Evolutionary conservation across 2,113 vertebrate genomes (phyloP), one percentile per base, ranked within the genome.

Genomic region (Notothenia coriiceps): DNA sequence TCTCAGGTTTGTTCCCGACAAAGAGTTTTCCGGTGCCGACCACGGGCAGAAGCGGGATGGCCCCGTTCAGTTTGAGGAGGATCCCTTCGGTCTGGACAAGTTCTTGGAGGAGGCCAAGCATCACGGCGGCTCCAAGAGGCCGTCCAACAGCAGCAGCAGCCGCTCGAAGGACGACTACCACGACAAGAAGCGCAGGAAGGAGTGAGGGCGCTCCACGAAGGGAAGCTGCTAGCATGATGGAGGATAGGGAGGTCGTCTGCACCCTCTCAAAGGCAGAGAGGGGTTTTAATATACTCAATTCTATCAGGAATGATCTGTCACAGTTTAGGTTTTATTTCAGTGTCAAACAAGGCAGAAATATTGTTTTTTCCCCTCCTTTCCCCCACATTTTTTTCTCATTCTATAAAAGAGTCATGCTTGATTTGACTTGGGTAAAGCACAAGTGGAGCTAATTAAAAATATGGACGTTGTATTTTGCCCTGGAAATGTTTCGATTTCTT

Each of bases 101-200:
- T 99, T 99, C 96, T 97, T 99, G 95, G 97, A 99, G 91, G 97
- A 99, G 91, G 98, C 98, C 44, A 99, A 99, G 92, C 98, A 99
- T 85, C 98, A 99, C 0, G 98, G 98, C 14, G 98, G 97, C 55
- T 98, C 98, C 61, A 99, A 99, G 92, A 95, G 98, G 83, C 97
- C 97, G 0, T 98, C 98, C 0, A 96, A 97, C 47, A 97, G 97
- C 90, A 95, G 96, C 47, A 97, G 97, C 90, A 95, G 96, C 73
- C 96, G 97, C 56, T 96, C 97, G 3, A 99, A 99, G 88, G 98
- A 99, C 79, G 97, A 99, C 0, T 98, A 99, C 85, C 97, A 99
- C 5, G 97, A 99, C 87, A 99, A 99, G 92, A 99, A 99, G 82
- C 96, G 97, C 89, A 96, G 98, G 88, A 99, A 99, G 96, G 98